Evolutionary conservation across 2,888 invertebrate species (phyloP), one percentile per base, ranked within the genome.

Genomic region (Hydrotaea diabolus): DNA sequence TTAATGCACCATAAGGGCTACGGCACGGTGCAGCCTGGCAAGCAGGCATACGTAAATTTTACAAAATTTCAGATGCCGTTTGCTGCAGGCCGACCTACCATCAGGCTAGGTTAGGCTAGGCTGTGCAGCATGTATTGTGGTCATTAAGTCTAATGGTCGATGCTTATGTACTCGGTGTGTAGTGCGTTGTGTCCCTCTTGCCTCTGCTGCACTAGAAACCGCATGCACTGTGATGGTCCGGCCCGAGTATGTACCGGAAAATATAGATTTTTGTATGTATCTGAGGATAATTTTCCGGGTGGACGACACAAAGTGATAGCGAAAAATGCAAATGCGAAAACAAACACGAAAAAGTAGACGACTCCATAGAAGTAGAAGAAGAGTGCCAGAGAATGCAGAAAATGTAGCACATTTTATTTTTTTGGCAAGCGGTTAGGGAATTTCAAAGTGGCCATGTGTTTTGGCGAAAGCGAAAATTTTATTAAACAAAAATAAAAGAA

Each of bases 211-310:
- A 80, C 43, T 64, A 77, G 66, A 43, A 77, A 77, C 80, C 83
- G 53, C 83, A 80, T 7, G 31, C 77, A 15, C 15, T 23, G 59
- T 31, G 31, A n/a, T n/a, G n/a, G n/a, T n/a, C 7, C 31, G 3
- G 31, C 7, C 3, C 31, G 31, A 31, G 31, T 59, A 26, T 59
- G 15, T 21, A 59, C 23, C 21, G 13, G 23, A 59, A 23, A 26
- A 59, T 59, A 59, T 59, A 59, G 66, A 59, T 71, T 80, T 74
- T 66, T 80, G 77, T 77, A 71, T 83, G 77, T 83, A 83, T 83
- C 76, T 55, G 23, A 74, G 55, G 21, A 79, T 49, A 76, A 59
- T 73, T 83, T 83, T 66, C 31, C n/a, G 36, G 78, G 31, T 59
- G 21, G 19, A 17, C 26, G 39, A 39, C 53, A 49, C 15, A 69